Conservation (phyloP, 2,888 invertebrate species). For the Leptarthrus brevirostris region DNA sequence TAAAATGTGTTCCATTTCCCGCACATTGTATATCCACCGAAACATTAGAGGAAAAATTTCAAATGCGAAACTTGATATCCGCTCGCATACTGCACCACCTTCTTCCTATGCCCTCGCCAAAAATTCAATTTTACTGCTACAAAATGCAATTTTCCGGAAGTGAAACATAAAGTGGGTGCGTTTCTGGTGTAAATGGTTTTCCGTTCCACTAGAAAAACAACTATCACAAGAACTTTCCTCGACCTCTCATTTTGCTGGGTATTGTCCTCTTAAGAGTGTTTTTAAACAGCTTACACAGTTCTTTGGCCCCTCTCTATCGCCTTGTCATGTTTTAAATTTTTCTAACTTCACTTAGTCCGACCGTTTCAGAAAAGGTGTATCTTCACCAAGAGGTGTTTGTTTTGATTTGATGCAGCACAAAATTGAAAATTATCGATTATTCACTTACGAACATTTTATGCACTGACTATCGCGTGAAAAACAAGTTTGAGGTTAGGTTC, state of each 20-base stretch:
- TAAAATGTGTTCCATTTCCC: background rate
- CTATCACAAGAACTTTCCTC: background rate
- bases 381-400: background rate
- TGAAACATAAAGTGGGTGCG: slow-evolving; percentile 19
- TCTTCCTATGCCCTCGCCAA: background rate
- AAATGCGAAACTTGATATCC: too few species aligned
- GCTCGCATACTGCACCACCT: slow-evolving; percentile 2
- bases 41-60: too few species aligned
- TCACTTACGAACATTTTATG: too few species aligned
- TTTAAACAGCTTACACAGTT: too few species aligned
- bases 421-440: too few species aligned
- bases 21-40: background rate
- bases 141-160: slow-evolving; percentile 9
- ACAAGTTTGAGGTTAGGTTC: too few species aligned
- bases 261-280: too few species aligned
- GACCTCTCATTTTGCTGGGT: background rate
- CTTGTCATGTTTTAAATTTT: background rate
- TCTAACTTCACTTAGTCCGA: background rate
- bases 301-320: too few species aligned
- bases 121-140: slow-evolving; percentile 3
- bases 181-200: background rate
- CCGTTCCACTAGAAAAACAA: background rate
- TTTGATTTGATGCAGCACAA: too few species aligned
- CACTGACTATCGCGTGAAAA: too few species aligned
- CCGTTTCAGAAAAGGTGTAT: background rate